Percentiles rank a stretch among this genome's conserved stretches.
Evolutionary conservation across 2,113 vertebrate genomes (phyloP).

Genomic region (Actenoides hombroni): DNA sequence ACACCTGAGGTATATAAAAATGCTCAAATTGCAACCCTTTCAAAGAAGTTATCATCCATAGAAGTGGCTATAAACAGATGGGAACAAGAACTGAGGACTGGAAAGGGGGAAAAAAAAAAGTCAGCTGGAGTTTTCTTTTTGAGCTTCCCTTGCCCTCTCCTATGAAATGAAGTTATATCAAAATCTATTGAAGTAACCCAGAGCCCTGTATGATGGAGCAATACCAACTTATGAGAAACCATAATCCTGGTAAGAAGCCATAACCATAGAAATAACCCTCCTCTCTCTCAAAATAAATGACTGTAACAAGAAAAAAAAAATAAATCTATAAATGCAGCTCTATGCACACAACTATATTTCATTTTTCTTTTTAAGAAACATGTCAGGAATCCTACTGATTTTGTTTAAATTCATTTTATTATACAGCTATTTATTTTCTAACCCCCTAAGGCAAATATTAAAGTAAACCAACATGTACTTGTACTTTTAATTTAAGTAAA

Average conservation of each 20-base stretch:
- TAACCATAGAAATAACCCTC: constrained; percentile 1
- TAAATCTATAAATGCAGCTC: not conserved
- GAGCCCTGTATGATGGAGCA: not conserved
- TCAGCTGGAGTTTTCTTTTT: constrained; percentile 9
- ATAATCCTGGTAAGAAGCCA: constrained; percentile 2
- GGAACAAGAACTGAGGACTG: not conserved
- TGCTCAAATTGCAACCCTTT: constrained; percentile 39
- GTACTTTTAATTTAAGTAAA: not conserved
- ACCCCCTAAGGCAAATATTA: not conserved
- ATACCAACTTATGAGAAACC: not conserved
- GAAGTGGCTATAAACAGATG: constrained; percentile 32
- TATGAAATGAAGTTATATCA: not conserved
- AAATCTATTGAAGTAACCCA: not conserved
- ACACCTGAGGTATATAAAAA: constrained; percentile 42
- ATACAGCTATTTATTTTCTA: constrained; percentile 24
- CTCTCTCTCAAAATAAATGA: constrained; percentile 6
- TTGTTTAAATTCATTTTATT: constrained; percentile 26
- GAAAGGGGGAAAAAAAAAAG: not conserved
- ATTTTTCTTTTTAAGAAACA: constrained; percentile 13
- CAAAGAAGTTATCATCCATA: constrained; percentile 54
- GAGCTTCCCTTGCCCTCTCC: not conserved
- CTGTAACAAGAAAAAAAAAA: not conserved
- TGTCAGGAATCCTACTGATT: not conserved
- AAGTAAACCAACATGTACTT: not conserved
- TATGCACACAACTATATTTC: not conserved